Conservation (phyloP, 2,797 vertebrate species). For the Fratercula arctica region DNA sequence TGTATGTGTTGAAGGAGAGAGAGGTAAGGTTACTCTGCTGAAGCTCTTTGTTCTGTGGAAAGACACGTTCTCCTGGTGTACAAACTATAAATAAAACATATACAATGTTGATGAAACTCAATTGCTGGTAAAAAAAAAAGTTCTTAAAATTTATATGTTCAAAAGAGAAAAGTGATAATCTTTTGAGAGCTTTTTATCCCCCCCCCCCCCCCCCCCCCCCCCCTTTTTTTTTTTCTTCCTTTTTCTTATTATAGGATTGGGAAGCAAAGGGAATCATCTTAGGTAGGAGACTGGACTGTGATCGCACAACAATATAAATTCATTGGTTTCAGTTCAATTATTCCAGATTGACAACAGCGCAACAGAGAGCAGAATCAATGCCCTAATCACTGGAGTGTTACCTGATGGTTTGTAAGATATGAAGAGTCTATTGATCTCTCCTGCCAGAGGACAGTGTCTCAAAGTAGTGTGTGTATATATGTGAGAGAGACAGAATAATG, state of each 20-base stretch:
- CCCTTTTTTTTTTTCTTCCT: rapidly evolving
- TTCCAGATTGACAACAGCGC: conserved; percentile 12
- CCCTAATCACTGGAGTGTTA: background rate
- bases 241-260: background rate
- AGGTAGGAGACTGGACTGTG: background rate
- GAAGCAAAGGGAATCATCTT: background rate
- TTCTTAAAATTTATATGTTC: background rate
- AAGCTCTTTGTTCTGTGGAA: background rate
- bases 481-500: background rate
- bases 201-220: rapidly evolving
- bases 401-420: background rate
- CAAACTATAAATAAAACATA: background rate
- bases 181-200: background rate
- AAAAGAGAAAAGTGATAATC: background rate
- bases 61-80: background rate
- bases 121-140: background rate
- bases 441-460: background rate
- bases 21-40: background rate
- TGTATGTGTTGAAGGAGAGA: background rate
- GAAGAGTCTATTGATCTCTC: conserved; percentile 20
- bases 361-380: background rate
- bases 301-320: background rate
- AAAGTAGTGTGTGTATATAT: background rate
- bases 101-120: background rate
- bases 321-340: conserved; percentile 14